phyloP scores from a whole-genome alignment of 2,113 vertebrate species.

The Notechis scutatus region DNA sequence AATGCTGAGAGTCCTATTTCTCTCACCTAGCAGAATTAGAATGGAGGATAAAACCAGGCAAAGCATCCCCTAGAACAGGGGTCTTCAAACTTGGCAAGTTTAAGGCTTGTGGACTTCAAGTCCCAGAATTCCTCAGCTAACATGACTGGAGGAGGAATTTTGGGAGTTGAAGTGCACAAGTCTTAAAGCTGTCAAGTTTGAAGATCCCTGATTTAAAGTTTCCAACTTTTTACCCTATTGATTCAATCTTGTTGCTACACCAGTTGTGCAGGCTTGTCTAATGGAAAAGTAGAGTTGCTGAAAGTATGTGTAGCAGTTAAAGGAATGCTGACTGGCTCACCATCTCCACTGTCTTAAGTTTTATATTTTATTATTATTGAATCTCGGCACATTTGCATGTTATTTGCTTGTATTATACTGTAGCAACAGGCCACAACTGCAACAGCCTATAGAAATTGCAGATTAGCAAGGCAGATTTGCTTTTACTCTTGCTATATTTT shows the following conservation, averaged over 20 bases:
- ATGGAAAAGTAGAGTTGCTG: too few relatives aligned
- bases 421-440: slow-evolving; percentile 14
- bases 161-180: too few relatives aligned
- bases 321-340: too few relatives aligned
- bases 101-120: too few relatives aligned
- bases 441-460: slow-evolving; percentile 1
- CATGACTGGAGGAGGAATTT: too few relatives aligned
- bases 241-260: not conserved
- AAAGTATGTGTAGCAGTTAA: not conserved
- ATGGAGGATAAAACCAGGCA: not conserved
- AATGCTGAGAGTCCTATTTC: not conserved
- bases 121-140: too few relatives aligned
- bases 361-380: slow-evolving; percentile 36
- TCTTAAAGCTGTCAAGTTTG: too few relatives aligned
- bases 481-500: slow-evolving; percentile 23
- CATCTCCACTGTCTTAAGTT: not conserved
- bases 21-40: not conserved
- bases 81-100: too few relatives aligned
- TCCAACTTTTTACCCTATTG: not conserved
- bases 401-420: slow-evolving; percentile 19
- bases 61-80: not conserved
- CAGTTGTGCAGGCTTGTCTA: not conserved
- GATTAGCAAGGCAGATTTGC: not conserved
- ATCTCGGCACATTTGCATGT: slow-evolving; percentile 38
- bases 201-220: not conserved